Conservation (phyloP, 1,140 invertebrate species). For the Diplogasteroides magnus region DNA sequence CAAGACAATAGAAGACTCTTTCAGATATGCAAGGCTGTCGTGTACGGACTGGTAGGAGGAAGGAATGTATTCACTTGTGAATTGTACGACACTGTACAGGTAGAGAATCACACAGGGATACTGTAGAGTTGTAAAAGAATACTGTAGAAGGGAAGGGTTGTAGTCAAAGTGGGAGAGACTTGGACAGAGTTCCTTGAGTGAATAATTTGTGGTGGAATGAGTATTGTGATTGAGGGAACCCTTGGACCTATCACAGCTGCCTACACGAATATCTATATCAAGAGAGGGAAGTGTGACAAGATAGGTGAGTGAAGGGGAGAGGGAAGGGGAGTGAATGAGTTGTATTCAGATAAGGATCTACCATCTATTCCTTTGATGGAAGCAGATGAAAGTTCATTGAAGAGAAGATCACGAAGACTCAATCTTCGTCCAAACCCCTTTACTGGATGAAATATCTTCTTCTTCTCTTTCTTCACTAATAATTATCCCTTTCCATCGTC, state of each 20-base stretch:
- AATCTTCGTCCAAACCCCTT: conserved; percentile 26
- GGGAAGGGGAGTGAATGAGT: neutral
- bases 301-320: neutral
- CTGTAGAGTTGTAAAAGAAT: neutral
- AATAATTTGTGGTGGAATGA: neutral
- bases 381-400: conserved; percentile 21
- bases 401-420: conserved; percentile 14
- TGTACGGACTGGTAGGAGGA: conserved; percentile 51
- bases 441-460: conserved; percentile 7
- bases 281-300: neutral
- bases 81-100: conserved; percentile 37
- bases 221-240: neutral
- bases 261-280: neutral
- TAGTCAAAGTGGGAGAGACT: too few relatives aligned
- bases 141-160: too few relatives aligned
- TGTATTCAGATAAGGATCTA: conserved; percentile 18
- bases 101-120: neutral
- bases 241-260: neutral
- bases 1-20: conserved; percentile 17
- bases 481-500: neutral
- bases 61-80: conserved; percentile 47
- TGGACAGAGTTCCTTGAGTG: neutral
- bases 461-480: conserved; percentile 2
- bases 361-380: conserved; percentile 18
- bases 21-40: conserved; percentile 44